Evolutionary conservation across 2,113 vertebrate species (phyloP).

Genomic region (Tauraco erythrolophus): DNA sequence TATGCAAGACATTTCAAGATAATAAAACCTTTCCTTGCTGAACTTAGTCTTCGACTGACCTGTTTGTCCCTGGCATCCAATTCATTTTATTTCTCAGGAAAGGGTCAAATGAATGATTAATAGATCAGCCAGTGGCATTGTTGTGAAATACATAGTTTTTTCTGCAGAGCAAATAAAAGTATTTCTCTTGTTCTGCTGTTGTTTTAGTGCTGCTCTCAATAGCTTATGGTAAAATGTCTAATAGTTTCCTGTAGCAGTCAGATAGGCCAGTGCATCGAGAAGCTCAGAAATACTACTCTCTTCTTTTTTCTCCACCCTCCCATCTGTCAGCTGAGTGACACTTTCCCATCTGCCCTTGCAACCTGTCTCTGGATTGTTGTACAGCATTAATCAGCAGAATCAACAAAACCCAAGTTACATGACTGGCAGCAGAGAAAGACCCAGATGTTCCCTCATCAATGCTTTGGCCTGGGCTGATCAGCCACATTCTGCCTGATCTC

Average conservation of each 20-base stretch:
- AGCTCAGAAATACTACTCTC: background rate
- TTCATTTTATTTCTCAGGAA: background rate
- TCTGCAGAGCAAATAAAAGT: background rate
- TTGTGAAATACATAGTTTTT: background rate
- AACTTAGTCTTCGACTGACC: background rate
- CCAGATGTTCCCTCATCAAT: constrained; percentile 6
- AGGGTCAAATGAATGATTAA: background rate
- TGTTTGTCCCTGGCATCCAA: background rate
- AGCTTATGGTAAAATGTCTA: background rate
- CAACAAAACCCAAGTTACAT: background rate
- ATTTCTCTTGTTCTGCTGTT: background rate
- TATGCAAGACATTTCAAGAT: background rate
- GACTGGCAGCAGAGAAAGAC: constrained; percentile 22
- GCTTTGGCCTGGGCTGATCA: background rate
- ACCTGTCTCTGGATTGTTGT: background rate
- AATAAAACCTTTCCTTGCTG: background rate
- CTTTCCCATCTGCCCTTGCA: constrained; percentile 19
- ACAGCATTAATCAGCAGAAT: background rate
- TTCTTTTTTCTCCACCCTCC: background rate
- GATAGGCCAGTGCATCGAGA: background rate
- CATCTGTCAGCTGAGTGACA: background rate
- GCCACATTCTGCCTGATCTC: background rate
- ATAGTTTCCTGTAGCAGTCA: background rate
- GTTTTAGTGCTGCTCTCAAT: background rate
- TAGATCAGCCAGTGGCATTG: background rate